A percentile compares a stretch with the other conserved stretches of the same genome.
Evolutionary conservation across 2,113 vertebrate genomes (phyloP).

Genomic region (Cheilinus undulatus): DNA sequence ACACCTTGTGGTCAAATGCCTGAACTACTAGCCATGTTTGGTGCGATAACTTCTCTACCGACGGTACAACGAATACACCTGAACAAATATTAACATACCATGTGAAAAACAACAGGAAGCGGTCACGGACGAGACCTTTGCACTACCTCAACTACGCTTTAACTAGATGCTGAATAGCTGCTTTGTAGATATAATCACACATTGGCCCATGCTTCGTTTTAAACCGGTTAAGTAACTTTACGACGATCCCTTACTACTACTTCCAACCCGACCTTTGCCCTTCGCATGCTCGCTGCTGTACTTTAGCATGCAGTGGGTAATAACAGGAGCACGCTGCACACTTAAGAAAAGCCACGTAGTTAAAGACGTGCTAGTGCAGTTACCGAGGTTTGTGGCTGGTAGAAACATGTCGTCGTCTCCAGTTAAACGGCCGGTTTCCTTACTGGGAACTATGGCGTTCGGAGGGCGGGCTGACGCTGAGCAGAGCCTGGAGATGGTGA

Average conservation of each 20-base stretch:
- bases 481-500: constrained; percentile 83
- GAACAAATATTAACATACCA: constrained; percentile 29
- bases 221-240: constrained; percentile 31
- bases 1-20: constrained; percentile 42
- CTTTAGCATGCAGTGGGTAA: constrained; percentile 62
- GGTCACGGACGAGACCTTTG: constrained; percentile 47
- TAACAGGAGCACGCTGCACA: constrained; percentile 13
- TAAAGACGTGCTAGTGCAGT: constrained; percentile 4
- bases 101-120: constrained; percentile 15
- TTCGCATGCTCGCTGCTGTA: not conserved
- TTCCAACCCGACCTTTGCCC: constrained; percentile 48
- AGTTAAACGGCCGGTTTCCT: constrained; percentile 71
- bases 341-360: not conserved
- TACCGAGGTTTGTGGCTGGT: not conserved
- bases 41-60: accelerated
- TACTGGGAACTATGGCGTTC: constrained; percentile 92
- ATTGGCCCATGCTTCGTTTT: constrained; percentile 20
- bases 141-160: not conserved
- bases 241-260: constrained; percentile 64
- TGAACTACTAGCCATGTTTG: not conserved
- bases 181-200: accelerated
- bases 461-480: constrained; percentile 86
- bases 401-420: constrained; percentile 73
- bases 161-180: not conserved
- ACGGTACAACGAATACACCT: constrained; percentile 1